These are phyloP conservation scores for Amblyornis subalaris DNA, from an alignment of 2,113 vertebrate genomes.

Conservation along the genomic window DNA sequence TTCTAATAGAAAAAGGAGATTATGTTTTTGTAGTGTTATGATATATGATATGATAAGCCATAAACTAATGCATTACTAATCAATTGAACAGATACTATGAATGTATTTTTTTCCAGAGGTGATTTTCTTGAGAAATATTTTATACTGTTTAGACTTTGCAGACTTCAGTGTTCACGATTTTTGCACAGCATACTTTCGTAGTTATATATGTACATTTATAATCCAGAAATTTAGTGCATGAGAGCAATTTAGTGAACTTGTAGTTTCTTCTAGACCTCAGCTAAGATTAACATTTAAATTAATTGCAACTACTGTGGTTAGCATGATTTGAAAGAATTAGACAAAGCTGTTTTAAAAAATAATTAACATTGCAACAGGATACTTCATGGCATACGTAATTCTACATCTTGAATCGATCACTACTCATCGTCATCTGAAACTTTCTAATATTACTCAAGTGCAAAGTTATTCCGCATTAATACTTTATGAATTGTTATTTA, in stretches of 20 bases:
- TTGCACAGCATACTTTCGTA: not conserved
- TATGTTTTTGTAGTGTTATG: not conserved
- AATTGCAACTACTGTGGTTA: not conserved
- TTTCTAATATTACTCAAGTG: not conserved
- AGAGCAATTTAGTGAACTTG: not conserved
- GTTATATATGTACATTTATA: not conserved
- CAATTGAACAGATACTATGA: not conserved
- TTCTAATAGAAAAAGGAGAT: not conserved
- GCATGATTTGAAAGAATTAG: not conserved
- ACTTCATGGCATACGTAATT: not conserved
- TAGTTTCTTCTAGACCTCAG: not conserved
- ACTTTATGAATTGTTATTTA: not conserved
- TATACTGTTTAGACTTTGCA: not conserved
- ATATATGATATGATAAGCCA: not conserved
- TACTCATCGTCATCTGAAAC: not conserved
- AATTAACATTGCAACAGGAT: not conserved
- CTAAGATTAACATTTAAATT: not conserved
- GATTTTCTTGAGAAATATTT: not conserved
- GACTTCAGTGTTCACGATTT: not conserved
- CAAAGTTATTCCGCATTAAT: not conserved
- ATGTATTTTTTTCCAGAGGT: not conserved
- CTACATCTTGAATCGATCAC: not conserved
- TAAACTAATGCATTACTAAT: not conserved
- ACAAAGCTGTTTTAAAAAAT: not conserved
- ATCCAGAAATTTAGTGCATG: not conserved